Percentiles rank a stretch among this genome's conserved stretches.
Conservation (phyloP, 2,113 vertebrate species). For the Ifrita kowaldi region DNA sequence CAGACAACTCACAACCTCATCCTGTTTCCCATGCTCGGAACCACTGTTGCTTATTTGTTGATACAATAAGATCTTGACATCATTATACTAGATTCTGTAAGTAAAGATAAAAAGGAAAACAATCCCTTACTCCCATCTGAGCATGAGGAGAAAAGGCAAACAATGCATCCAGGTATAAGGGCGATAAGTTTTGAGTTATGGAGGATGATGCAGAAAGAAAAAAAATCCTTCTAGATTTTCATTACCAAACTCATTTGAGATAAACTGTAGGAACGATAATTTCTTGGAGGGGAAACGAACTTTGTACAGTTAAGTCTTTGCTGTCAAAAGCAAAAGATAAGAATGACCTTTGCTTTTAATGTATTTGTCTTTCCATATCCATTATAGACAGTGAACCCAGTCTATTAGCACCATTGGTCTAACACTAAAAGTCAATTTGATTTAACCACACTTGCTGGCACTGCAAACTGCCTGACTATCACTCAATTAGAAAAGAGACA, state of each 20-base stretch:
- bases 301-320: neutral
- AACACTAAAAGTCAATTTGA: slow-evolving; percentile 44
- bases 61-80: neutral
- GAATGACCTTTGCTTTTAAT: slow-evolving; percentile 38
- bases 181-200: neutral
- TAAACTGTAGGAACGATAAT: neutral
- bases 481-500: slow-evolving; percentile 28
- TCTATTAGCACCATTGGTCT: neutral
- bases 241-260: neutral
- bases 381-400: neutral
- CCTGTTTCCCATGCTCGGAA: neutral
- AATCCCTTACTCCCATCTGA: neutral
- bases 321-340: slow-evolving; percentile 12
- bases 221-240: neutral
- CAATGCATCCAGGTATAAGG: neutral
- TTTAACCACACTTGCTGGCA: slow-evolving; percentile 44
- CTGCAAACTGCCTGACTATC: slow-evolving; percentile 29
- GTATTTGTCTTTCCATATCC: slow-evolving; percentile 29
- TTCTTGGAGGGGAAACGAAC: neutral
- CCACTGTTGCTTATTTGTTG: neutral
- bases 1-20: neutral
- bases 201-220: neutral
- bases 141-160: neutral
- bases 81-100: neutral
- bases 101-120: neutral